A percentile compares a stretch with the other conserved stretches of the same genome.
These are phyloP conservation scores for Lycaon pictus DNA, from an alignment of 2,113 vertebrate genomes.

Conservation along the genomic window DNA sequence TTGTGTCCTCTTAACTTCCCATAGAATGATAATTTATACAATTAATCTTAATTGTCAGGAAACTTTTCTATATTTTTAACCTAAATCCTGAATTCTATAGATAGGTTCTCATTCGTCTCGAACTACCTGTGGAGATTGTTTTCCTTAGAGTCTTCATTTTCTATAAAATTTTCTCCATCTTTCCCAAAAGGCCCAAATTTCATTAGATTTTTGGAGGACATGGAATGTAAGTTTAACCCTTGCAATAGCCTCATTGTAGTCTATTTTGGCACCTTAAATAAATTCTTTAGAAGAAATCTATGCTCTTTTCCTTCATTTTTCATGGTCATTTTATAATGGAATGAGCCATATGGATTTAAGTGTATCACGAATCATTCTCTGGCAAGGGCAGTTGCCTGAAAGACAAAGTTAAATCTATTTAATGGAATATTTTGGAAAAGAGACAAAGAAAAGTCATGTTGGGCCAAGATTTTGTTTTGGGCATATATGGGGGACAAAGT, in stretches of 20 bases:
- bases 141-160: slow-evolving; percentile 63
- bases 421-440: slow-evolving; percentile 62
- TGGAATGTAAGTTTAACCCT: slow-evolving; percentile 30
- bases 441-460: neutral
- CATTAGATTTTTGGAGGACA: slow-evolving; percentile 65
- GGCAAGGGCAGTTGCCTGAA: slow-evolving; percentile 40
- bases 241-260: slow-evolving; percentile 19
- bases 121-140: slow-evolving; percentile 54
- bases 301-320: neutral
- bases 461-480: slow-evolving; percentile 60
- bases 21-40: slow-evolving; percentile 46
- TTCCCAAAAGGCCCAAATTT: slow-evolving; percentile 62
- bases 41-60: slow-evolving; percentile 52
- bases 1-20: slow-evolving; percentile 18
- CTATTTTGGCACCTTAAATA: slow-evolving; percentile 28
- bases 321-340: slow-evolving; percentile 13
- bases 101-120: slow-evolving; percentile 59
- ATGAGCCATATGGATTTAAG: slow-evolving; percentile 44
- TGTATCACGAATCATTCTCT: slow-evolving; percentile 15
- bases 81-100: slow-evolving; percentile 52
- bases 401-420: slow-evolving; percentile 56
- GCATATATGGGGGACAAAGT: neutral
- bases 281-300: slow-evolving; percentile 21
- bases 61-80: slow-evolving; percentile 62
- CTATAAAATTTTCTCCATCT: slow-evolving; percentile 56